Percentiles rank a stretch among this genome's conserved stretches.
phyloP scores from a whole-genome alignment of 2,888 invertebrate genomes.

The Elegia similella region DNA sequence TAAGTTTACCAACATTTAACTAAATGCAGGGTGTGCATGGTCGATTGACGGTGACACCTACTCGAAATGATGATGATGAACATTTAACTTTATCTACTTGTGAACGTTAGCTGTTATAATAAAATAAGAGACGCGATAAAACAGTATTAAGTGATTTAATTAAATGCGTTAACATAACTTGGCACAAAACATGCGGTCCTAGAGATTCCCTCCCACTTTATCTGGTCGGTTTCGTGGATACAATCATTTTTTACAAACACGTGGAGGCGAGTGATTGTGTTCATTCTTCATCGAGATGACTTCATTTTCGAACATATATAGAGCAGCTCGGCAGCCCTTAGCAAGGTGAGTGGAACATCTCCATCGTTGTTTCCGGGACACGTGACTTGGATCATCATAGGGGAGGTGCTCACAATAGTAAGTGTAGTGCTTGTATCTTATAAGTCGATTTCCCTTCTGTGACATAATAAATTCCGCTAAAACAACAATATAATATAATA shows the following conservation, averaged over 20 bases:
- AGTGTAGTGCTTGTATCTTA: constrained; percentile 28
- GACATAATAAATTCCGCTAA: constrained; percentile 32
- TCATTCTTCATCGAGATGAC: constrained; percentile 22
- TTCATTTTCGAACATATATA: constrained; percentile 22
- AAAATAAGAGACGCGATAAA: no score
- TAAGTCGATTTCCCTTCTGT: constrained; percentile 30
- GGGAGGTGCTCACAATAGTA: constrained; percentile 22
- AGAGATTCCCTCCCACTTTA: background rate
- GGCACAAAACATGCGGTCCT: no score
- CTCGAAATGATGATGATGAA: no score
- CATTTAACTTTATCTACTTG: no score
- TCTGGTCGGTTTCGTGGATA: background rate
- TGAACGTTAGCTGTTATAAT: no score
- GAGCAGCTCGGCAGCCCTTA: constrained; percentile 28
- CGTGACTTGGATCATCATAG: background rate
- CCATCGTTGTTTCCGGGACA: constrained; percentile 21
- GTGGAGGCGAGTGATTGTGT: constrained; percentile 18
- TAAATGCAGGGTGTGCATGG: no score
- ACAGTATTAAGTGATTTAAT: no score
- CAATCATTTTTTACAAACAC: background rate
- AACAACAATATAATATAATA: constrained; percentile 17
- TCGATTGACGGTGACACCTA: no score
- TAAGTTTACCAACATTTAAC: no score
- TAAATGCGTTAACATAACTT: no score
- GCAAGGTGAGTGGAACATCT: constrained; percentile 28